Conservation (phyloP, 2,113 vertebrate species). For the Candoia aspera region DNA sequence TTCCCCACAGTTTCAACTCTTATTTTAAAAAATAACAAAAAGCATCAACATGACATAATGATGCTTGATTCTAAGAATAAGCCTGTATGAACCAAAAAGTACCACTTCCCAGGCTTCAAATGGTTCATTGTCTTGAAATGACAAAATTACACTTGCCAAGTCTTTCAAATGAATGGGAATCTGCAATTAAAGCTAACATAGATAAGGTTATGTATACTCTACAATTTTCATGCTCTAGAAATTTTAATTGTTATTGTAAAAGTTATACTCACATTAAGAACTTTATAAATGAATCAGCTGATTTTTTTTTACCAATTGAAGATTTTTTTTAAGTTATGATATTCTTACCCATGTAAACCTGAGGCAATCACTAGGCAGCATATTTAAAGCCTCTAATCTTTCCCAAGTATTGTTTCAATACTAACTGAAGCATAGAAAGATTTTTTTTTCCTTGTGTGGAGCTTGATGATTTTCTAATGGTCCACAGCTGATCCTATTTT, state of each 20-base stretch:
- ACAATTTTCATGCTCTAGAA: neutral
- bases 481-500: neutral
- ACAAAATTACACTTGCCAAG: slow-evolving; percentile 4
- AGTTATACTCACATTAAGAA: neutral
- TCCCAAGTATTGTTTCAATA: neutral
- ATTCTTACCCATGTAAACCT: neutral
- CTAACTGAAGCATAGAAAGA: neutral
- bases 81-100: slow-evolving; percentile 30
- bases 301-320: neutral
- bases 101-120: slow-evolving; percentile 28
- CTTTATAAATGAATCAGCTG: slow-evolving; percentile 17
- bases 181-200: slow-evolving; percentile 15
- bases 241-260: slow-evolving; percentile 16
- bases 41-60: slow-evolving; percentile 18
- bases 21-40: slow-evolving; percentile 1
- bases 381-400: neutral
- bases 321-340: neutral
- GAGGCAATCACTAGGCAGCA: neutral
- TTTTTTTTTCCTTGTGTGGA: neutral
- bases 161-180: neutral
- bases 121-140: slow-evolving; percentile 10
- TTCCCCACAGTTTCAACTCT: slow-evolving; percentile 16
- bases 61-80: slow-evolving; percentile 50
- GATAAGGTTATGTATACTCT: neutral
- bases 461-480: neutral